These are phyloP conservation scores for Distichodus sexfasciatus DNA, from an alignment of 2,797 vertebrate species.

Conservation along the genomic window DNA sequence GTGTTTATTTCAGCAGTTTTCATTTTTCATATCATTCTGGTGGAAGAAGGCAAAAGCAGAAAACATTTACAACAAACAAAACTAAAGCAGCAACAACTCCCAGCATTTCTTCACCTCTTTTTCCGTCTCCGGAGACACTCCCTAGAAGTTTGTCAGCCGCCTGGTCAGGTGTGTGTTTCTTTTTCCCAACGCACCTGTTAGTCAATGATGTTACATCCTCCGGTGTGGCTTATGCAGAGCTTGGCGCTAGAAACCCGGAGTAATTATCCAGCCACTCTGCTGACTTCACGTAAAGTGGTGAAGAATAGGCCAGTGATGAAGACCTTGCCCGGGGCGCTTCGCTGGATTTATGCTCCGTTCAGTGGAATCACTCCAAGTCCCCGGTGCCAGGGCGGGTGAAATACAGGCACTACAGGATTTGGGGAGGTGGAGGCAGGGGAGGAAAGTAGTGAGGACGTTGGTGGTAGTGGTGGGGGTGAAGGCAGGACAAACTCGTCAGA, in stretches of 20 bases:
- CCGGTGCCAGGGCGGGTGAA: conserved; percentile 47
- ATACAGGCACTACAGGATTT: conserved; percentile 38
- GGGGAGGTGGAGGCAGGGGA: background rate
- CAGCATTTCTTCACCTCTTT: background rate
- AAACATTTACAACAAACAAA: background rate
- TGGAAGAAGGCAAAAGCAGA: background rate
- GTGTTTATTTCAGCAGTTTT: no score
- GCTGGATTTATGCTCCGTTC: conserved; percentile 69
- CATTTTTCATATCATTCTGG: no score
- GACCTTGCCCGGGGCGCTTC: conserved; percentile 71
- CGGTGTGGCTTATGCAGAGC: conserved; percentile 36
- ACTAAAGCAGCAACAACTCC: background rate
- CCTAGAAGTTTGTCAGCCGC: background rate
- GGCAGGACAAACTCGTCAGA: conserved; percentile 65
- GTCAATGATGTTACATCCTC: background rate
- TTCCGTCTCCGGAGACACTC: background rate
- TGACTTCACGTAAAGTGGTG: conserved; percentile 73
- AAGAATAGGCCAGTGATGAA: conserved; percentile 70
- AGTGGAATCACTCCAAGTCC: conserved; percentile 49
- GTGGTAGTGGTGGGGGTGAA: conserved; percentile 26
- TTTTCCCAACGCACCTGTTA: conserved; percentile 23
- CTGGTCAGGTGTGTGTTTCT: no score
- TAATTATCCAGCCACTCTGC: conserved; percentile 69
- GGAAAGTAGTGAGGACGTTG: conserved; percentile 18
- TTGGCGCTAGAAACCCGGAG: conserved; percentile 55